Conservation (phyloP, 2,113 vertebrate genomes). For the Prunella fulvescens region DNA sequence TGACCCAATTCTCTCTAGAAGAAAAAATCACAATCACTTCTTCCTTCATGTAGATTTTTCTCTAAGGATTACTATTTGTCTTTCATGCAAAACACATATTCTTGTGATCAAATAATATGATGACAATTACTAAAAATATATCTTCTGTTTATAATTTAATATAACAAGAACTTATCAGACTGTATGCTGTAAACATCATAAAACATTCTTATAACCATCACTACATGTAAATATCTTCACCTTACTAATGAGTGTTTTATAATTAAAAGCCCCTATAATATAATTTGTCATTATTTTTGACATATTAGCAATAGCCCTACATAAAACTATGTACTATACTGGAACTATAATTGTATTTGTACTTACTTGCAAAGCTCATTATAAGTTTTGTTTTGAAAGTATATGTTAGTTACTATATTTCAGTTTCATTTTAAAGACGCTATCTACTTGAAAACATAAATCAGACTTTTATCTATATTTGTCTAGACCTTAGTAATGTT, state of each 20-base stretch:
- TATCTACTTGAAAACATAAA: background rate
- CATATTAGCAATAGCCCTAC: background rate
- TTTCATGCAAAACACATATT: background rate
- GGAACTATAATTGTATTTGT: too few species aligned
- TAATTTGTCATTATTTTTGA: background rate
- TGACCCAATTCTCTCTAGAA: slow-evolving; percentile 25
- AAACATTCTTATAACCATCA: background rate
- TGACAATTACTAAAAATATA: slow-evolving; percentile 15
- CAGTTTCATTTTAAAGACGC: background rate
- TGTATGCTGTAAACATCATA: background rate
- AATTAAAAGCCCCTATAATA: background rate
- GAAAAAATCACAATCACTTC: background rate
- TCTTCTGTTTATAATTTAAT: background rate
- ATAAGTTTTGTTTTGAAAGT: background rate
- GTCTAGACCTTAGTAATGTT: background rate
- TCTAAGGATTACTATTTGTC: background rate
- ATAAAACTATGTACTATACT: background rate
- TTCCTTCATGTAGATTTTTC: background rate
- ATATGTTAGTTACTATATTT: background rate
- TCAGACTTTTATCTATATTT: background rate
- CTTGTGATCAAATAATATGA: background rate
- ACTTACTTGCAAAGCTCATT: slow-evolving; percentile 2
- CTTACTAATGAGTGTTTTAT: background rate
- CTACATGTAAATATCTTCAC: background rate
- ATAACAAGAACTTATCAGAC: background rate